A percentile compares a stretch with the other conserved stretches of the same genome.
These are phyloP conservation scores for Dendropsophus ebraccatus DNA, from an alignment of 2,113 vertebrate species.

Conservation along the genomic window DNA sequence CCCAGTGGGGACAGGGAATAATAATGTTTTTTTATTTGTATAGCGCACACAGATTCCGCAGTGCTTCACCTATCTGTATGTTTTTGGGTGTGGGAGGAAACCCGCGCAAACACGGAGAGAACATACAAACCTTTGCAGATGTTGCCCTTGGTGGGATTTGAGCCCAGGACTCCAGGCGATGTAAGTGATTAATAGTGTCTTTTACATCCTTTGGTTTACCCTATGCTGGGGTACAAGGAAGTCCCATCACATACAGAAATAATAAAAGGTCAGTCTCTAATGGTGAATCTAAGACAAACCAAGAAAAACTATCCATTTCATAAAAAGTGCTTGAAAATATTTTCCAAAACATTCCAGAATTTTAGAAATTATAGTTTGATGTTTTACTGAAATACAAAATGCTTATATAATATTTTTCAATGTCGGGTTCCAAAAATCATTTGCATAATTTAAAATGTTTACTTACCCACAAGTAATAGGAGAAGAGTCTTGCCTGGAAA, in stretches of 20 bases:
- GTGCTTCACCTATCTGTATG: too few relatives aligned
- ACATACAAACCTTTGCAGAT: too few relatives aligned
- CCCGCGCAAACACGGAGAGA: too few relatives aligned
- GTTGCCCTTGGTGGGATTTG: too few relatives aligned
- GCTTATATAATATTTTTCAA: slow-evolving; percentile 4
- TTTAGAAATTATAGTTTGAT: slow-evolving; percentile 15
- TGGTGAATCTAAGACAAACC: neutral
- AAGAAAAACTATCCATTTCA: slow-evolving; percentile 16
- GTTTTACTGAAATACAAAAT: neutral
- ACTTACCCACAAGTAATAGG: neutral
- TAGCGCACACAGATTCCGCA: too few relatives aligned
- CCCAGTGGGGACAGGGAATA: too few relatives aligned
- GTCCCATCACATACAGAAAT: neutral
- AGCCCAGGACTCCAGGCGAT: too few relatives aligned
- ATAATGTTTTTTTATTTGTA: too few relatives aligned
- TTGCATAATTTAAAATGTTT: slow-evolving; percentile 39
- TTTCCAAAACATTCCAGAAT: neutral
- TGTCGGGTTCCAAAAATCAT: neutral
- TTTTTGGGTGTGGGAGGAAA: too few relatives aligned
- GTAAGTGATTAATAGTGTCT: too few relatives aligned
- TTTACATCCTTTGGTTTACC: neutral
- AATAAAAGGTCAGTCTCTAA: neutral
- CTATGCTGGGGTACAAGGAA: neutral
- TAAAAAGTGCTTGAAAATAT: neutral
- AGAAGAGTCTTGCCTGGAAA: neutral